A percentile compares a stretch with the other conserved stretches of the same genome.
phyloP scores from a whole-genome alignment of 2,113 vertebrate species.

The Larimichthys crocea region DNA sequence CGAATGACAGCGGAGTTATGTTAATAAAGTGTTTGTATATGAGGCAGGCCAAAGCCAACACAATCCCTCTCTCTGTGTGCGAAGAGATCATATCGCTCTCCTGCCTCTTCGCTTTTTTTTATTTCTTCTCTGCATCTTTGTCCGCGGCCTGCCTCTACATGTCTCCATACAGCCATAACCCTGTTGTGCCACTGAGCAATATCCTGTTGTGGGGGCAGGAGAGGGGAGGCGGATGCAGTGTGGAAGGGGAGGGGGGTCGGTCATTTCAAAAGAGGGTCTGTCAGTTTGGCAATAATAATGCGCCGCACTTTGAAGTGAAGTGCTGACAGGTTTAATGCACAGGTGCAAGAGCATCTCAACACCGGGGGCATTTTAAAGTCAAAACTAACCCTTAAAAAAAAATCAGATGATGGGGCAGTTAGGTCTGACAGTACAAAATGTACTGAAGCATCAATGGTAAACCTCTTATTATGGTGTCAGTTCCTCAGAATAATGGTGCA shows the following conservation, averaged over 20 bases:
- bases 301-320: not conserved
- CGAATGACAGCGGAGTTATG: constrained; percentile 53
- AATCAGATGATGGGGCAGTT: not conserved
- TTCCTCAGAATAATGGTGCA: constrained; percentile 60
- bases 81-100: constrained; percentile 71
- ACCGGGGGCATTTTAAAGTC: not conserved
- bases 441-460: not conserved
- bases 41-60: constrained; percentile 54
- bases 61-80: constrained; percentile 61
- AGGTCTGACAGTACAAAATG: constrained; percentile 10
- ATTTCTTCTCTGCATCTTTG: constrained; percentile 67
- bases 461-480: constrained; percentile 34
- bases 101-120: constrained; percentile 56
- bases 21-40: constrained; percentile 65
- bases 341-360: constrained; percentile 30
- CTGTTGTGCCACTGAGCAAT: constrained; percentile 69
- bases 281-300: constrained; percentile 8
- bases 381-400: not conserved
- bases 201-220: constrained; percentile 69
- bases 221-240: not conserved
- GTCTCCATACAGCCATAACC: constrained; percentile 65
- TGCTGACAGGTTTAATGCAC: constrained; percentile 34
- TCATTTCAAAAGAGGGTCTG: not conserved
- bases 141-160: constrained; percentile 76
- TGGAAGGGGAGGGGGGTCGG: no score